phyloP scores from a whole-genome alignment of 2,797 vertebrate genomes.

The Microctenopoma stevenorrisi region DNA sequence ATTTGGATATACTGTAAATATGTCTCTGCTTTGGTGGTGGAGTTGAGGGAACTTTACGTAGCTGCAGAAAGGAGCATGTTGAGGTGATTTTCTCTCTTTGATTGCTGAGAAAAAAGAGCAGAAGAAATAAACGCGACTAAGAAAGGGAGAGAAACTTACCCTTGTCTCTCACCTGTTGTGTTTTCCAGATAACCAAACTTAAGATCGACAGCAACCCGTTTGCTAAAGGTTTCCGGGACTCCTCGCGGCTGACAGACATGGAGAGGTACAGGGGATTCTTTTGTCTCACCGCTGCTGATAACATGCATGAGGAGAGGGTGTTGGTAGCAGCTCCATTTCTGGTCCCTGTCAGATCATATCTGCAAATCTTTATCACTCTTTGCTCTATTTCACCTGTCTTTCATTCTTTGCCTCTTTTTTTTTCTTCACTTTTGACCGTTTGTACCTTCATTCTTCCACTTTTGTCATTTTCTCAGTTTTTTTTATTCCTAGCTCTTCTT shows the following conservation, averaged over 20 bases:
- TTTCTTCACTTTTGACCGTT: neutral
- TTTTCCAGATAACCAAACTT: constrained; percentile 95
- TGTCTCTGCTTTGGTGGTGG: neutral
- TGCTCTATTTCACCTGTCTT: neutral
- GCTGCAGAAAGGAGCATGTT: neutral
- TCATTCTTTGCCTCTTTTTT: too few species aligned
- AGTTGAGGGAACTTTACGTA: neutral
- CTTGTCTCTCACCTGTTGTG: neutral
- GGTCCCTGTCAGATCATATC: neutral
- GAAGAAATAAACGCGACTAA: too few species aligned
- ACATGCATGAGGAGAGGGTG: constrained; percentile 67
- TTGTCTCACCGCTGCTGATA: constrained; percentile 57
- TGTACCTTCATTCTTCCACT: too few species aligned
- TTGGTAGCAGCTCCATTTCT: constrained; percentile 44
- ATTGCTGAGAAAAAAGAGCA: neutral
- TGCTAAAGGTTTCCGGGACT: constrained; percentile 99
- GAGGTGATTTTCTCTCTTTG: neutral
- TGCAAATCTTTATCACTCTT: neutral
- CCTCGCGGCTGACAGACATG: constrained; percentile 97
- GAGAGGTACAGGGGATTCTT: constrained; percentile 95
- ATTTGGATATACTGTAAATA: too few species aligned
- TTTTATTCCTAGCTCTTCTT: neutral
- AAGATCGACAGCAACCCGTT: constrained; percentile 99
- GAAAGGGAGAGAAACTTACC: neutral
- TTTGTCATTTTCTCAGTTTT: neutral